phyloP scores from a whole-genome alignment of 2,797 vertebrate species.

The Argentina silus region DNA sequence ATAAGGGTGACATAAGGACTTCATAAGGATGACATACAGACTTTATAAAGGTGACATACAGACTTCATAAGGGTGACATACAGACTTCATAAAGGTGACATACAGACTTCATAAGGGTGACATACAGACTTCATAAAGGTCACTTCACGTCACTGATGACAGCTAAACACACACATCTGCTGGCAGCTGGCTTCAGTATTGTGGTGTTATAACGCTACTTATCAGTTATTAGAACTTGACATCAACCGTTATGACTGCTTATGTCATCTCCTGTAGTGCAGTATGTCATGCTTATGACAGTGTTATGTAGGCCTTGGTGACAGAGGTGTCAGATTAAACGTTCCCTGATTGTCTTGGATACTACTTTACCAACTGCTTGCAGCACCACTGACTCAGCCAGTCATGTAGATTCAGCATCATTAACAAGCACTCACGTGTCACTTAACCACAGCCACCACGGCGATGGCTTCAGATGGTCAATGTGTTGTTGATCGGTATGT shows the following conservation, averaged over 20 bases:
- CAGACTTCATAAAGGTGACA: no score
- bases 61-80: no score
- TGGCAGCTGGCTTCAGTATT: no score
- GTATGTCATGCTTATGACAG: constrained; percentile 2
- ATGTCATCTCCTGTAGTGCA: neutral
- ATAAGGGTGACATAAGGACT: no score
- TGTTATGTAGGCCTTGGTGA: constrained; percentile 4
- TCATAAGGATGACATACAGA: no score
- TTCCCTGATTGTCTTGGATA: neutral
- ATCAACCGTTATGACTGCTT: neutral
- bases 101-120: no score
- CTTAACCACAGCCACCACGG: neutral
- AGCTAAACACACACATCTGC: no score
- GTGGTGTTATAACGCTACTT: neutral
- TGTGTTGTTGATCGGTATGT: neutral
- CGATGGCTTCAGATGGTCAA: neutral
- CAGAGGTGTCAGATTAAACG: neutral
- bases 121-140: no score
- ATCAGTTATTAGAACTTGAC: neutral
- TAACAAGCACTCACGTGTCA: neutral
- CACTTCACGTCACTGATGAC: no score
- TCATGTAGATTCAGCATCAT: neutral
- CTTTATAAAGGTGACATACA: no score
- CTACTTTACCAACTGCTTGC: neutral
- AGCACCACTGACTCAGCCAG: neutral